Evolutionary conservation across 2,888 invertebrate genomes (phyloP).

Genomic region (Cyaniris semiargus): DNA sequence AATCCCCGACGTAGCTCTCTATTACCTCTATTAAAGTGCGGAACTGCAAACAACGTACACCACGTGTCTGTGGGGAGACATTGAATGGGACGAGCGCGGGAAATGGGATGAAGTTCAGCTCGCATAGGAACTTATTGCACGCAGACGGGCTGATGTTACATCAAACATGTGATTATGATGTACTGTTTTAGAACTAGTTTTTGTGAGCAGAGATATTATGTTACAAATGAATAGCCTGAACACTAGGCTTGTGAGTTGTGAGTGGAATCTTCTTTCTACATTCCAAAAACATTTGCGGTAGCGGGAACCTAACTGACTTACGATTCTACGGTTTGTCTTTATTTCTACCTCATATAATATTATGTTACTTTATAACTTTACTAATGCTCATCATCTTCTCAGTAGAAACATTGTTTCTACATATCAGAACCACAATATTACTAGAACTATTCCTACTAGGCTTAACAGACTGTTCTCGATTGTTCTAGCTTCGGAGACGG

Average conservation of each 20-base stretch:
- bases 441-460: slow-evolving; percentile 25
- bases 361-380: no score
- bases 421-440: no score
- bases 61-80: slow-evolving; percentile 23
- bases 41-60: slow-evolving; percentile 14
- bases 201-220: neutral
- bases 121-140: slow-evolving; percentile 15
- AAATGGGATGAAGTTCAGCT: slow-evolving; percentile 10
- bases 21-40: slow-evolving; percentile 6
- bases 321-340: no score
- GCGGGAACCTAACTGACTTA: no score
- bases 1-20: neutral
- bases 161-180: slow-evolving; percentile 3
- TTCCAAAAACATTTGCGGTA: no score
- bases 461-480: slow-evolving; percentile 24
- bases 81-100: slow-evolving; percentile 13
- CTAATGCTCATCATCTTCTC: no score
- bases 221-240: neutral
- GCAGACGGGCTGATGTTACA: neutral
- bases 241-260: neutral
- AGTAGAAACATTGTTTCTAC: no score
- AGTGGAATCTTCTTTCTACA: neutral
- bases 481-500: slow-evolving; percentile 58
- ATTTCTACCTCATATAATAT: no score
- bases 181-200: neutral